Base-by-base conservation (phyloP, 2,888 invertebrate genomes). In the Falcaria lacertinaria region DNA sequence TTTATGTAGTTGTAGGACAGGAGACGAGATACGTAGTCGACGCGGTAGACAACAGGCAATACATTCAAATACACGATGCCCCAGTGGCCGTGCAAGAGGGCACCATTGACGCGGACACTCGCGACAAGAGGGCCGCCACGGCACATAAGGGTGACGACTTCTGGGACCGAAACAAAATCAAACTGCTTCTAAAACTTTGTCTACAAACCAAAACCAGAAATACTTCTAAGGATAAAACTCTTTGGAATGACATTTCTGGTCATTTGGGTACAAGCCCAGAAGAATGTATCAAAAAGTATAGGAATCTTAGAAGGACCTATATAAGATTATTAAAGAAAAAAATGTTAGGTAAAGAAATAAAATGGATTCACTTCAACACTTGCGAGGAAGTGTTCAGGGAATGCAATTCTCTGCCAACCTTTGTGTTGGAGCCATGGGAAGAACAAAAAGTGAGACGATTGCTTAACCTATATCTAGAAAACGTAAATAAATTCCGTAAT, bases 311-410 rank as follows among this genome's bases (percentile, higher is more conserved):
- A 41, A 68, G 84, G 49, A 87, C 86, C 11, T 89, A 80, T 44
- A 70, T 86, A 37, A 71, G 87, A 44, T 50, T 87, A n/a, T 48
- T 84, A n/a, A 88, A 79, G 50, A 87, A 86, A 56, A 84, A 78
- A 57, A 69, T 67, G 51, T 46, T 72, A 32, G 88, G 87, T 0
- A 83, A 83, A 54, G 79, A 84, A 34, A 72, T 84, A 15, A 88
- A 86, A 66, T 89, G 89, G 89, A 64, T 82, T 0, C 85, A 85
- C 49, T 89, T 69, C 45, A 71, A 60, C 32, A 69, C 72, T 15
- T 88, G 88, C 54, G 86, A 86, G 49, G 81, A 87, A 46, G 76
- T 86, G 0, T 88, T 87, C 44, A 81, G 74, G 48, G 84, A 87
- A 41, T 82, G 78, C 45, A 82, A 80, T 47, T 60, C 73, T 1